Base-by-base conservation (phyloP, 2,888 invertebrate species). In the Mallateleia sp. region DNA sequence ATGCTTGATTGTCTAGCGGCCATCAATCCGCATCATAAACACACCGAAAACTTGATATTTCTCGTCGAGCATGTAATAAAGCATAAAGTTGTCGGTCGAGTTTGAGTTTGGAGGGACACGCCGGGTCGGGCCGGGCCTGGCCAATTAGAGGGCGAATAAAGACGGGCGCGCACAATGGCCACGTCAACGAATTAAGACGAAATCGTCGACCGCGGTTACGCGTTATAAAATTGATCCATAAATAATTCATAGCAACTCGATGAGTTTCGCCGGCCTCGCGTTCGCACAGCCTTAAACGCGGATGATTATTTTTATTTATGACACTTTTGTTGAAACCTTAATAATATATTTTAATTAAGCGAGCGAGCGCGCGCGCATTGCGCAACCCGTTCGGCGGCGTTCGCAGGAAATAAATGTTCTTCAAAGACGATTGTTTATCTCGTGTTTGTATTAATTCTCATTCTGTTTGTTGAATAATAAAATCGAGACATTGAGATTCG, bases 401-500 rank as follows among this genome's bases (percentile, higher is more conserved):
- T 54, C 78, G 28, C 25, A 72, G 72, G 66, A 86, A 80, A 71
- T 81, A 54, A 77, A 56, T 71, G 79, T 78, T 81, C 81, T 85
- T 80, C 52, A 74, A 79, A 85, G 71, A 62, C 75, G 80, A 81
- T 81, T 80, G 77, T 80, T 80, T 81, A 81, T 85, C 85, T 85
- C 54, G 47, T 79, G 79, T 85, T 79, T 85, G 67, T 79, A 85
- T 80, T 80, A 85, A 79, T 85, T 85, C 79, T 85, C 79, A 74
- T 81, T 71, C 81, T 78, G 72, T 82, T 86, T 81, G 80, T 72
- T 81, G 81, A 86, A 86, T 86, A 86, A 82, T 86, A 77, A 86
- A 81, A 78, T 77, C 81, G 75, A 86, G 86, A 72, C 78, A 86
- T 82, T 79, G 79, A 75, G 83, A 83, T 60, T 82, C 69, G 79